phyloP scores from a whole-genome alignment of 2,113 vertebrate genomes.

The Boleophthalmus pectinirostris region DNA sequence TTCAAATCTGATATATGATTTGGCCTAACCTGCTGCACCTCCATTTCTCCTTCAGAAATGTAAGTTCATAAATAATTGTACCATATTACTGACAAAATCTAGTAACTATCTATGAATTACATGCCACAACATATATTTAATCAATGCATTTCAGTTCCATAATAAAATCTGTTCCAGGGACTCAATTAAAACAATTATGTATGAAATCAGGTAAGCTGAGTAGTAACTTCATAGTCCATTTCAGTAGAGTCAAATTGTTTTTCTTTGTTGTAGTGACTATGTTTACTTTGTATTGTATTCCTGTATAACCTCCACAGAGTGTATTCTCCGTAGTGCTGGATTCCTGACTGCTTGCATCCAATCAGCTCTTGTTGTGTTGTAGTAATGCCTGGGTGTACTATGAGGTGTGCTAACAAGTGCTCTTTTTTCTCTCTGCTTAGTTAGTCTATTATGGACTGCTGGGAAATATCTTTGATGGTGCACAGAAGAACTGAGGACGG shows the following conservation, averaged over 20 bases:
- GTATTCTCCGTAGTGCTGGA: slow-evolving; percentile 1
- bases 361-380: slow-evolving; percentile 28
- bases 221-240: too few relatives aligned
- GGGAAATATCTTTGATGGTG: slow-evolving; percentile 55
- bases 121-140: too few relatives aligned
- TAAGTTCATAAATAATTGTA: background rate
- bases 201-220: too few relatives aligned
- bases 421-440: slow-evolving; percentile 49
- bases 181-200: too few relatives aligned
- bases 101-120: too few relatives aligned
- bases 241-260: too few relatives aligned
- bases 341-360: slow-evolving; percentile 24
- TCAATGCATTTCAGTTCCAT: too few relatives aligned
- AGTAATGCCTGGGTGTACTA: slow-evolving; percentile 26
- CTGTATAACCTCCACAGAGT: slow-evolving; percentile 9
- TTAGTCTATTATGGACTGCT: slow-evolving; percentile 57
- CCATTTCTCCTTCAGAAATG: background rate
- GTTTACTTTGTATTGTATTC: background rate
- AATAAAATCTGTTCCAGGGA: too few relatives aligned
- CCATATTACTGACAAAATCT: too few relatives aligned
- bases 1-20: background rate
- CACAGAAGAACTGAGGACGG: slow-evolving; percentile 47
- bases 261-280: background rate
- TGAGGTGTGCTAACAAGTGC: slow-evolving; percentile 53
- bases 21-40: background rate